A percentile compares a stretch with the other conserved stretches of the same genome.
These are phyloP conservation scores for Tragelaphus strepsiceros DNA, from an alignment of 2,113 vertebrate genomes.

Conservation along the genomic window DNA sequence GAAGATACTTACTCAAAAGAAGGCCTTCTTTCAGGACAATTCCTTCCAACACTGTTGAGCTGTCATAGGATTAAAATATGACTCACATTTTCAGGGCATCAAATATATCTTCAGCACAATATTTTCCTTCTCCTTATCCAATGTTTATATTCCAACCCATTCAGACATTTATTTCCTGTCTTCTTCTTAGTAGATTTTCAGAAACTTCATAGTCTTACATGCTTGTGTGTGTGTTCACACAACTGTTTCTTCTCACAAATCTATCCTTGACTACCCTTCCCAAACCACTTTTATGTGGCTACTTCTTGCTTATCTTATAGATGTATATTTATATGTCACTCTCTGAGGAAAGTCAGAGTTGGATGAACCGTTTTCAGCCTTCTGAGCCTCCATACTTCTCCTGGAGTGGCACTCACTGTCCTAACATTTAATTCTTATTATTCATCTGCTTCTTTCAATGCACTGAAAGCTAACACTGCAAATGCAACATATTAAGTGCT, in stretches of 20 bases:
- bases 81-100: not conserved
- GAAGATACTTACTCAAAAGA: not conserved
- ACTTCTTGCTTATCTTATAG: not conserved
- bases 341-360: not conserved
- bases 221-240: not conserved
- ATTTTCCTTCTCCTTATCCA: not conserved
- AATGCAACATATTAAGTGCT: not conserved
- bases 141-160: not conserved
- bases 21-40: not conserved
- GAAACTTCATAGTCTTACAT: not conserved
- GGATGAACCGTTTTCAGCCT: not conserved
- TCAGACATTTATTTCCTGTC: not conserved
- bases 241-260: not conserved
- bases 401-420: not conserved
- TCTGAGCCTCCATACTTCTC: not conserved
- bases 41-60: not conserved
- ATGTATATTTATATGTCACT: not conserved
- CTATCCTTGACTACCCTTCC: too few species aligned
- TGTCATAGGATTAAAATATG: not conserved
- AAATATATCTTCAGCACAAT: not conserved
- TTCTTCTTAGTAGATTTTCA: not conserved
- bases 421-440: not conserved
- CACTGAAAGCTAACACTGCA: too few species aligned
- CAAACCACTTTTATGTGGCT: not conserved
- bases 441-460: not conserved